Evolutionary conservation across 2,113 vertebrate genomes (phyloP).

Genomic region (Nesogale talazaci): DNA sequence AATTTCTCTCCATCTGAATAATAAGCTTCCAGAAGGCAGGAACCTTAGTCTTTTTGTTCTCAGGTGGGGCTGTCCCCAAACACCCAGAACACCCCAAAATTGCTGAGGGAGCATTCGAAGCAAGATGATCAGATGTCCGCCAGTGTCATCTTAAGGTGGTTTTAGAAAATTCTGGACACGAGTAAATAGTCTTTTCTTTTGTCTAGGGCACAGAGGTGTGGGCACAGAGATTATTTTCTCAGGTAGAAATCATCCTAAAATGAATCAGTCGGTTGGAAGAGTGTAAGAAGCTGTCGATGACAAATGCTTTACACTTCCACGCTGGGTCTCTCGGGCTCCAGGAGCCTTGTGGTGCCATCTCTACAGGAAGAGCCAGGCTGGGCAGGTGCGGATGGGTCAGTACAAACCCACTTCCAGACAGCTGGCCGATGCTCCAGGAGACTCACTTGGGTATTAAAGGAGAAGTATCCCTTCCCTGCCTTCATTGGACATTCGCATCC

Average conservation of each 20-base stretch:
- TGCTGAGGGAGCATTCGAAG: conserved; percentile 12
- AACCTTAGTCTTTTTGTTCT: not conserved
- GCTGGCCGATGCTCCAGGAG: not conserved
- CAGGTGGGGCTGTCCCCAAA: not conserved
- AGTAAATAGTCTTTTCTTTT: not conserved
- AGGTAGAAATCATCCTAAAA: not conserved
- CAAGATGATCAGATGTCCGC: not conserved
- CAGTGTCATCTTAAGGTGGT: not conserved
- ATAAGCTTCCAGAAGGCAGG: not conserved
- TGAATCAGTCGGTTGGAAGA: conserved; percentile 38
- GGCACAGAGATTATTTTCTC: not conserved
- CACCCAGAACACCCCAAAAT: not conserved
- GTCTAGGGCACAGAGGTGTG: not conserved
- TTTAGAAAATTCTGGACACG: conserved; percentile 19
- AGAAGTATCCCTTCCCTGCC: not conserved
- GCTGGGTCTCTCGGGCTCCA: not conserved
- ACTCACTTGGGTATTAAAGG: not conserved
- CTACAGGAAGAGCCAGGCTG: not conserved
- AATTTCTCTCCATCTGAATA: conserved; percentile 10
- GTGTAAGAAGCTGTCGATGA: conserved; percentile 36
- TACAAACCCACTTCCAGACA: not conserved
- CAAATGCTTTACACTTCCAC: not conserved
- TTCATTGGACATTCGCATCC: conserved; percentile 3
- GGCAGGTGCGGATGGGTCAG: not conserved
- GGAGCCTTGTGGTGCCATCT: not conserved